Evolutionary conservation across 2,797 vertebrate genomes (phyloP), one percentile per base, ranked within the genome.

Genomic region (Sebastes ruberrimus): DNA sequence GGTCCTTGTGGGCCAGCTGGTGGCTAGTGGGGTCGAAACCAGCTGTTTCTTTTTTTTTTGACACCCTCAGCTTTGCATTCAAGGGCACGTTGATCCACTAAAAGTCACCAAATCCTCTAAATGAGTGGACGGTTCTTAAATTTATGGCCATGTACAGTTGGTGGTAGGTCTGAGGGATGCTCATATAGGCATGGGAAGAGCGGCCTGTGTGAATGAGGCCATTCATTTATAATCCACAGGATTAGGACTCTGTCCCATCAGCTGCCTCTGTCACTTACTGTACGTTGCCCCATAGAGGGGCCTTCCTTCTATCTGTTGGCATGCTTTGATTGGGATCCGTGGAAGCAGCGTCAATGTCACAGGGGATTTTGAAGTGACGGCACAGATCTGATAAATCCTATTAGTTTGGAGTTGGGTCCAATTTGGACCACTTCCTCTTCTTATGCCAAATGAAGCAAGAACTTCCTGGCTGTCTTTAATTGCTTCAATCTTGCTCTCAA

Each of bases 241-340:
- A 89, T 93, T 88, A 92, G 64, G 38, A 33, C 53, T 59, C 70
- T 23, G 82, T 68, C 38, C 76, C 76, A 27, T 92, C 93, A 93
- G 91, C 91, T 92, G 91, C 72, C 68, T n/a, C 92, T 80, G 88
- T 89, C 92, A 90, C 78, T 93, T 84, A 91, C 83, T 79, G 82
- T 63, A 75, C 78, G 4, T 22, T 1, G 25, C 69, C 71, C 79
- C 28, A 1, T 2, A 3, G 28, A 80, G 52, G 72, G 59, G 69
- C 73, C 69, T 60, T 22, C 70, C 56, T 69, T 61, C 75, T 20
- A 2, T 71, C 38, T 32, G 53, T 65, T 62, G 83, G 32, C 69
- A 8, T 11, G 73, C 84, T 91, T 86, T 90, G 84, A 88, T 90
- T 83, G 74, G 79, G 71, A 71, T 87, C 78, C 33, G 18, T 78